Percentiles rank a stretch among this genome's conserved stretches.
These are phyloP conservation scores for Caenorhabditis brenneri DNA, from an alignment of 1,140 invertebrate genomes.

Conservation along the genomic window DNA sequence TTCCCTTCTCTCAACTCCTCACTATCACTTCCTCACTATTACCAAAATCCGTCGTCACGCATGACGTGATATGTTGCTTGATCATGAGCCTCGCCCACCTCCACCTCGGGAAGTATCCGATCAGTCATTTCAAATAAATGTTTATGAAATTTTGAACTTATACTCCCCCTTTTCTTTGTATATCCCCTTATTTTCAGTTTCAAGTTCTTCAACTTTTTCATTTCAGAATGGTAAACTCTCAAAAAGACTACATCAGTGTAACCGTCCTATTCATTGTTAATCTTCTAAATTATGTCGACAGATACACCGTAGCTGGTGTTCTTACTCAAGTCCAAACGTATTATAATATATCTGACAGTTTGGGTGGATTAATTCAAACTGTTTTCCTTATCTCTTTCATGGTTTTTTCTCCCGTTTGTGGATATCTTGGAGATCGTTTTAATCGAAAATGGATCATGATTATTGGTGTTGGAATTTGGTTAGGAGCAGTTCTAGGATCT, in stretches of 20 bases:
- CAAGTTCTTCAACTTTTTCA: neutral
- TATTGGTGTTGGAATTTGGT: conserved; percentile 88
- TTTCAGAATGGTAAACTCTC: conserved; percentile 40
- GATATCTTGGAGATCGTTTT: conserved; percentile 74
- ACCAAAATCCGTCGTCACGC: conserved; percentile 13
- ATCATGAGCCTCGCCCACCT: conserved; percentile 10
- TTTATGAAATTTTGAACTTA: neutral
- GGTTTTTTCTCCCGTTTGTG: conserved; percentile 47
- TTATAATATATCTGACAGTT: conserved; percentile 44
- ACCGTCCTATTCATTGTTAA: conserved; percentile 51
- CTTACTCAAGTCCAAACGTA: conserved; percentile 46
- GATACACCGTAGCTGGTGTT: conserved; percentile 56
- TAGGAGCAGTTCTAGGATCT: conserved; percentile 85
- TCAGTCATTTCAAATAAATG: neutral
- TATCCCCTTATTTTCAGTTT: neutral
- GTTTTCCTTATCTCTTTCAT: conserved; percentile 50
- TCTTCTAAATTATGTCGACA: conserved; percentile 55
- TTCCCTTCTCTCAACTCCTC: neutral
- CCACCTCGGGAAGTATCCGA: neutral
- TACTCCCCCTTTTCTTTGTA: neutral
- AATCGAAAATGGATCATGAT: conserved; percentile 87
- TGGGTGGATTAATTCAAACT: conserved; percentile 52
- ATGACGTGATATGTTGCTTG: conserved; percentile 21
- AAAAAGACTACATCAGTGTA: conserved; percentile 46
- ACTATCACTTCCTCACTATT: neutral